Base-by-base conservation (phyloP, 2,797 vertebrate genomes). In the Masticophis lateralis region DNA sequence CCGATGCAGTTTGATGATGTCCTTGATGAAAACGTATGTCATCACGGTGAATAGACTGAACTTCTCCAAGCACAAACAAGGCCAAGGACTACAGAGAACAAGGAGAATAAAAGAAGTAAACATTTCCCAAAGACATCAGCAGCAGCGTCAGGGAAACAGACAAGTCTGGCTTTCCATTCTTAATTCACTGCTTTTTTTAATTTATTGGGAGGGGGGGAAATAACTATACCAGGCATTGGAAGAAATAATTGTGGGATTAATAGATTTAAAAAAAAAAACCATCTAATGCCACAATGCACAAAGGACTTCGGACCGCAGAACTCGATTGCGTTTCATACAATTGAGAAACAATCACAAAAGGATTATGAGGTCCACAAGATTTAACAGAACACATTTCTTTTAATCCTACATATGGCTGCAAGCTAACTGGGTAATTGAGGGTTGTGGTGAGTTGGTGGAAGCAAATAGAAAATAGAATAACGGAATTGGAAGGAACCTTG, bases 361-460 rank as follows among this genome's bases (percentile, higher is more conserved):
- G 93, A 94, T 97, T 96, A 96, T 87, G 95, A 94, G 92, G 96
- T 89, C 57, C 94, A 89, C 91, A 63, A 95, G 92, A 92, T 96
- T 94, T 95, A 93, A 86, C 92, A 93, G 91, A 95, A 96, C 95
- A 96, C n/a, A 95, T 94, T 88, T 95, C 25, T 93, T 94, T 91
- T 89, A 93, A 95, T 94, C 37, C 11, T 92, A 94, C 22, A 96
- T 95, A 92, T 96, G 91, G 66, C 86, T 95, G 94, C 92, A 90
- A 96, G 94, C 94, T 96, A 90, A 95, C 96, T 95, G 95, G 91
- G 90, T 95, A 96, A 95, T 16, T 96, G 93, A 96, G 86, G 95
- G 57, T 90, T 96, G 90, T 94, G 94, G 4, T 91, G 88, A 94
- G 87, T 2, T 86, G 47, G 89, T 89, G 92, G 69, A 74, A 43